phyloP scores from a whole-genome alignment of 2,797 vertebrate genomes.

The Siniperca obscura region DNA sequence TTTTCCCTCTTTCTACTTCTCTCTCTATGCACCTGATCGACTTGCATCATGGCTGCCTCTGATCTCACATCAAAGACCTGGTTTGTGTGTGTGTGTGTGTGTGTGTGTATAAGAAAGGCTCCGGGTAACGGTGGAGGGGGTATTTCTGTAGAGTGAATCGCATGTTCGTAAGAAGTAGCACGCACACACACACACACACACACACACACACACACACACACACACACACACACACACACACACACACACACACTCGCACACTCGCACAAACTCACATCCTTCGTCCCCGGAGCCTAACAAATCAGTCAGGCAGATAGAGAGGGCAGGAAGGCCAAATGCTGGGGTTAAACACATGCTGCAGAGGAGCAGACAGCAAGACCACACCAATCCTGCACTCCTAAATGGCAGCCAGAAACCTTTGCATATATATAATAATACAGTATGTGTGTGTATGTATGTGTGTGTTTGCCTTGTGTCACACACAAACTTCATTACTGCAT shows the following conservation, averaged over 20 bases:
- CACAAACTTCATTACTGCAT: conserved; percentile 76
- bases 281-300: conserved; percentile 78
- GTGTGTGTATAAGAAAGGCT: conserved; percentile 29
- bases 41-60: conserved; percentile 76
- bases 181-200: conserved; percentile 11
- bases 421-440: conserved; percentile 28
- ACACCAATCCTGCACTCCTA: conserved; percentile 57
- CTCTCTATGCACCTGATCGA: conserved; percentile 74
- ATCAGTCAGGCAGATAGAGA: conserved; percentile 82
- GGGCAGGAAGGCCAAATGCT: conserved; percentile 79
- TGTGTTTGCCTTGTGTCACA: conserved; percentile 54
- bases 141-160: conserved; percentile 65
- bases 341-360: conserved; percentile 81
- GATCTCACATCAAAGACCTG: conserved; percentile 82
- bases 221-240: conserved; percentile 43
- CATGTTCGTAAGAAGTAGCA: conserved; percentile 46
- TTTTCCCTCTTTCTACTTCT: conserved; percentile 38
- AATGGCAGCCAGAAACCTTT: conserved; percentile 48
- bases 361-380: conserved; percentile 72
- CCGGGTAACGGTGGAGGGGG: conserved; percentile 36
- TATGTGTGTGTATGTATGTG: conserved; percentile 45
- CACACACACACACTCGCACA: conserved; percentile 24
- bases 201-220: conserved; percentile 28
- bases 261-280: conserved; percentile 55
- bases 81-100: conserved; percentile 50